Base-by-base conservation (phyloP, 1,140 invertebrate genomes). In the Atta colombica region DNA sequence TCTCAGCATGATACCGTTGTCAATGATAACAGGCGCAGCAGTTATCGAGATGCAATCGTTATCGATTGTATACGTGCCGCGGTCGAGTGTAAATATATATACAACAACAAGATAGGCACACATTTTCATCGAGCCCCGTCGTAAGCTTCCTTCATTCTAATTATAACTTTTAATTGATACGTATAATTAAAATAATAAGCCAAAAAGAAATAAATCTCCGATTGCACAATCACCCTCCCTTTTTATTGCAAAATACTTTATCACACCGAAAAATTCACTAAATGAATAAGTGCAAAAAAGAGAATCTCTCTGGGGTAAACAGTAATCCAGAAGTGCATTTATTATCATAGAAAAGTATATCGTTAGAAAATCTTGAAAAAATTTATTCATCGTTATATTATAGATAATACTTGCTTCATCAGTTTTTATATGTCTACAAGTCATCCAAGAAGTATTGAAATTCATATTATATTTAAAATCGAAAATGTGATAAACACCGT, bases 101-200 rank as follows among this genome's bases (percentile, higher is more conserved):
- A 78, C 53, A 69, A 68, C 68, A 69, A 78, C 68, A 69, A 78
- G 77, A 10, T 81, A 86, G 75, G 25, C 69, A 39, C 51, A 71
- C 51, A 35, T 66, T 75, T 74, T 77, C 75, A 63, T 86, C 84
- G 55, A 61, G 31, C 61, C 55, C 60, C 68, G 75, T 81, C 63
- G 84, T 89, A 89, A 91, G 90, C 90, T 92, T 88, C 77, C 81
- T 85, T 87, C 61, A 68, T 88, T 85, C 87, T 91, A 89, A 91
- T 91, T 88, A 90, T 91, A 92, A 91, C 53, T 92, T 92, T 89
- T 91, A 92, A 92, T 91, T 91, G 86, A 86, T 87, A 87, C 82
- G 80, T 72, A 88, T 88, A 88, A 91, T 89, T 91, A 88, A 88
- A 86, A 82, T 90, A 82, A 82, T 85, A 87, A 82, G 66, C 81